Evolutionary conservation across 2,113 vertebrate genomes (phyloP), one percentile per base, ranked within the genome.

Genomic region (Mustela lutreola): DNA sequence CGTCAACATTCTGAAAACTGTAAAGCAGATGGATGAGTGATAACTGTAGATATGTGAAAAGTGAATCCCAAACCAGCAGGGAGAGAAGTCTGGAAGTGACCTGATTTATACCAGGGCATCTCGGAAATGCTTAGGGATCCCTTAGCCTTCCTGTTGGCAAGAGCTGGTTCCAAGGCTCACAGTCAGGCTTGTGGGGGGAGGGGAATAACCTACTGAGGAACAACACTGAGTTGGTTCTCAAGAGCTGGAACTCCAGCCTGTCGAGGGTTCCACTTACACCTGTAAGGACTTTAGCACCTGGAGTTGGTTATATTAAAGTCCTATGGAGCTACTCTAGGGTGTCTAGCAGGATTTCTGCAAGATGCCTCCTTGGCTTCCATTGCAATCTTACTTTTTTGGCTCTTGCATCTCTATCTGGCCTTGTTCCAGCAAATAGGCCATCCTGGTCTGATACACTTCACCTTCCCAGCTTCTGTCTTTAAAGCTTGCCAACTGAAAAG

Each of bases 1-100:
- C 31, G 75, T 36, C 84, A 58, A 48, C 84, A 75, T 89, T 73
- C 75, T n/a, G 45, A 88, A 88, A 93, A 19, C 78, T 39, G 21
- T 89, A 70, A 96, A 93, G 58, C 48, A 78, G 79, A 48, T 65
- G 70, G 58, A 50, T 84, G 78, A 89, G 31, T 2, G 39, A 60
- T 60, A 50, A 70, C 62, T 91, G 80, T 33, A 48, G 70, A 78
- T 71, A 48, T 83, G 50, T 84, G 95, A 79, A 85, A 85, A 93
- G 10, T 4, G 11, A 85, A 84, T 39, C 62, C n/a, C 26, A 85
- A 84, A 33, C 48, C 33, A 60, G 60, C 11, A 36, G 22, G 16
- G 33, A 93, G 11, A n/a, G 39, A 83, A 36, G 26, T 84, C 85
- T 42, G 45, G 48, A n/a, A 65, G 26, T 45, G 28, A 67, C 7